Base-by-base conservation (phyloP, 2,797 vertebrate genomes). In the Hirundo rustica region DNA sequence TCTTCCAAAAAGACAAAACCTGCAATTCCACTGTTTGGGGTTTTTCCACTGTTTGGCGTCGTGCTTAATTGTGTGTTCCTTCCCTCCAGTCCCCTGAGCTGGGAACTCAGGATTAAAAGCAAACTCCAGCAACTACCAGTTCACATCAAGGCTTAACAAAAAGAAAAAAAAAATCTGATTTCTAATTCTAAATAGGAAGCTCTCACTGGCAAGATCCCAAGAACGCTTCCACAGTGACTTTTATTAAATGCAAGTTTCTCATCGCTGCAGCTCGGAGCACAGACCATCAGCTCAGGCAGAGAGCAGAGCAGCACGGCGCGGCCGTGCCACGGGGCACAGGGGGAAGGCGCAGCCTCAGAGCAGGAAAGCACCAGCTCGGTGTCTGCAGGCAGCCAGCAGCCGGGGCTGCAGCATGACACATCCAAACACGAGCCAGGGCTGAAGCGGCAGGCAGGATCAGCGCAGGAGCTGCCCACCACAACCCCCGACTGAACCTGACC, bases 151-250 rank as follows among this genome's bases (percentile, higher is more conserved):
- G n/a, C 22, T 53, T 48, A 32, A 78, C 20, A 58, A 64, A 62
- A 78, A 29, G 17, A 17, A 42, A 26, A 36, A 26, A 26, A 67
- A 67, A 86, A 57, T 19, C 50, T 34, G 26, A 66, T 82, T 89
- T 90, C 85, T 92, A 81, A 92, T 92, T 93, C 95, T 90, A 94
- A 85, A 84, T 87, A 93, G 88, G 91, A 95, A 96, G 95, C 50
- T 84, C 92, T 92, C 27, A 27, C 71, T 94, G 93, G 96, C 94
- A 88, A 53, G 76, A 78, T 86, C 44, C 92, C 93, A 95, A 90
- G 83, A 94, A 91, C 20, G 16, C 44, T 76, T 88, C 85, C 64
- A 90, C 0, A 0, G 85, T 53, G 64, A 88, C 92, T 88, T 81
- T 23, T 73, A 82, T 70, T 65, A 86, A 81, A 76, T 5, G 42